Conservation (phyloP, 2,888 invertebrate genomes). For the Myathropa florea region DNA sequence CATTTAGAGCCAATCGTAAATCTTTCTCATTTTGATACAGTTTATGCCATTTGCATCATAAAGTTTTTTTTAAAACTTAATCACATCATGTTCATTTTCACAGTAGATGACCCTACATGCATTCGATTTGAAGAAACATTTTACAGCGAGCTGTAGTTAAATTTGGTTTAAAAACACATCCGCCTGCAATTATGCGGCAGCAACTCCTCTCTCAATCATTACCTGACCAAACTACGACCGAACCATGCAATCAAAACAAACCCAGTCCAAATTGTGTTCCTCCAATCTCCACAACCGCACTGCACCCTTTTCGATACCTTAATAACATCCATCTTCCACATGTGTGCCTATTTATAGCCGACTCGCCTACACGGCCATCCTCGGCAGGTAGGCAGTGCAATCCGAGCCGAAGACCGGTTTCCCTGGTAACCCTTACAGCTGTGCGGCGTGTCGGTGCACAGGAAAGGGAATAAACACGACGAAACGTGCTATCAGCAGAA, state of each 20-base stretch:
- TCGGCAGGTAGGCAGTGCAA: slow-evolving; percentile 16
- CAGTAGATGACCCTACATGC: background rate
- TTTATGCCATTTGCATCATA: background rate
- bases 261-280: background rate
- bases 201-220: background rate
- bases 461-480: slow-evolving; percentile 4
- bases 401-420: slow-evolving; percentile 33
- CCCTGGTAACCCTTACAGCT: background rate
- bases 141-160: background rate
- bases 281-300: slow-evolving; percentile 19
- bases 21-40: too few species aligned
- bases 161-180: background rate
- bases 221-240: slow-evolving; percentile 7
- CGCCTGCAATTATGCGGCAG: background rate
- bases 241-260: background rate
- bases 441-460: background rate
- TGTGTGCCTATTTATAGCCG: slow-evolving; percentile 17
- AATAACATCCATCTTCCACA: background rate
- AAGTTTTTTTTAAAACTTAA: background rate
- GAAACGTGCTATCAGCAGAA: slow-evolving; percentile 36
- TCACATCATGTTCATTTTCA: background rate
- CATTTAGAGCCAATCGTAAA: too few species aligned
- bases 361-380: background rate
- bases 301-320: slow-evolving; percentile 14
- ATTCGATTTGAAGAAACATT: background rate